A percentile compares a stretch with the other conserved stretches of the same genome.
Conservation (phyloP, 2,888 invertebrate species). For the Lasioglossum leucozonium region DNA sequence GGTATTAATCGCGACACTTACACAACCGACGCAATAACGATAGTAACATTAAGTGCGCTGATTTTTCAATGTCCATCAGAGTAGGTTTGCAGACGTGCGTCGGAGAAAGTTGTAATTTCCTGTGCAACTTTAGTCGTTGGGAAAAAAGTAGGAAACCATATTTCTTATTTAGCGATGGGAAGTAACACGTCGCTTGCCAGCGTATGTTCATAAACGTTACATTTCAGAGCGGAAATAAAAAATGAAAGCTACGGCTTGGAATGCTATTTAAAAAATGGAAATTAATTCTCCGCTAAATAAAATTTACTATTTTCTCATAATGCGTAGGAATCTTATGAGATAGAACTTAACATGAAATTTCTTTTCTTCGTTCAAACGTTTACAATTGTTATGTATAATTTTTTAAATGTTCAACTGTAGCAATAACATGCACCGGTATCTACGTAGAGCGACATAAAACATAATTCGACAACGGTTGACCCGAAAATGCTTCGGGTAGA, state of each 20-base stretch:
- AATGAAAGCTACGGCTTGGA: background rate
- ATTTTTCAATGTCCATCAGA: background rate
- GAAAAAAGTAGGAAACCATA: slow-evolving; percentile 23
- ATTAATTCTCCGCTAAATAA: background rate
- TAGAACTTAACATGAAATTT: background rate
- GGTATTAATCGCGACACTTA: slow-evolving; percentile 30
- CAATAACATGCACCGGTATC: background rate
- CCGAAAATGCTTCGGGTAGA: slow-evolving; percentile 25
- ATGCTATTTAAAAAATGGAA: background rate
- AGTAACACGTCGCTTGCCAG: background rate
- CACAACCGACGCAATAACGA: slow-evolving; percentile 22
- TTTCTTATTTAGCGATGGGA: background rate
- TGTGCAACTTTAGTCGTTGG: background rate
- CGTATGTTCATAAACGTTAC: background rate
- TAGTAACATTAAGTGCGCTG: background rate
- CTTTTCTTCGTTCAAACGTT: background rate
- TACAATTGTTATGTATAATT: background rate
- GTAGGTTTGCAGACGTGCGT: background rate
- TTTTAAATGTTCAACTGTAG: background rate
- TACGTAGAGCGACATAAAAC: slow-evolving; percentile 28
- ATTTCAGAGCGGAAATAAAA: background rate
- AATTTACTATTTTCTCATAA: background rate
- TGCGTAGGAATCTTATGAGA: too few relatives aligned
- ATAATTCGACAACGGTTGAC: slow-evolving; percentile 32
- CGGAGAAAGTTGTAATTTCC: slow-evolving; percentile 18